Percentiles rank a stretch among this genome's conserved stretches.
Conservation (phyloP, 2,113 vertebrate species). For the Poecile atricapillus region DNA sequence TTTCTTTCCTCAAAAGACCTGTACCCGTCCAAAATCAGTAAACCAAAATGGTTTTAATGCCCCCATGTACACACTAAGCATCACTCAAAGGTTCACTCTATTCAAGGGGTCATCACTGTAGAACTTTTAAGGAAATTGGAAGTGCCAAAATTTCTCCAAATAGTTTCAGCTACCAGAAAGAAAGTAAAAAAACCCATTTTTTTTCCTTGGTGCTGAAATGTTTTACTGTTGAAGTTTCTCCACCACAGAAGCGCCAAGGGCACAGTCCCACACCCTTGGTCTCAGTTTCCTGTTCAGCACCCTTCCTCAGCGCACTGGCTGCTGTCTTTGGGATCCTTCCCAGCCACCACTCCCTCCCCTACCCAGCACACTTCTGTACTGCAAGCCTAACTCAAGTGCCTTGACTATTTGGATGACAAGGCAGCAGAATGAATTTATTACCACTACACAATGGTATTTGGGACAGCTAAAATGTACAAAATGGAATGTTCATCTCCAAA, state of each 20-base stretch:
- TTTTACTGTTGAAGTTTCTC: not conserved
- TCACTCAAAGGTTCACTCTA: not conserved
- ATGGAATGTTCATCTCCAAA: not conserved
- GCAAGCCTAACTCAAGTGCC: not conserved
- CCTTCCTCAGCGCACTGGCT: not conserved
- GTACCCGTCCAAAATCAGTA: not conserved
- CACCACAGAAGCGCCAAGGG: not conserved
- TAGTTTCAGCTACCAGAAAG: not conserved
- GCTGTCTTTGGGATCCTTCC: not conserved
- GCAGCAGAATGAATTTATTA: not conserved
- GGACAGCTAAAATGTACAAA: not conserved
- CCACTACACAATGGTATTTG: fast-evolving
- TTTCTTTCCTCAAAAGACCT: slow-evolving; percentile 6
- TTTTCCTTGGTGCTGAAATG: not conserved
- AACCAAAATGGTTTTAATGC: not conserved
- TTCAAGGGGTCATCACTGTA: not conserved
- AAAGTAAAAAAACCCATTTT: not conserved
- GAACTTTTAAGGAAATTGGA: not conserved
- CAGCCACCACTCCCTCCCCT: not conserved
- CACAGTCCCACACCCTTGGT: not conserved
- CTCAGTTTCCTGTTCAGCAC: not conserved
- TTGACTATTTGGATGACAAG: not conserved
- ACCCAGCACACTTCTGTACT: not conserved
- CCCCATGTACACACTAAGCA: not conserved
- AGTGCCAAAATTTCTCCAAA: not conserved